Evolutionary conservation across 1,140 invertebrate genomes (phyloP).

Genomic region (Psilanteris sp.): DNA sequence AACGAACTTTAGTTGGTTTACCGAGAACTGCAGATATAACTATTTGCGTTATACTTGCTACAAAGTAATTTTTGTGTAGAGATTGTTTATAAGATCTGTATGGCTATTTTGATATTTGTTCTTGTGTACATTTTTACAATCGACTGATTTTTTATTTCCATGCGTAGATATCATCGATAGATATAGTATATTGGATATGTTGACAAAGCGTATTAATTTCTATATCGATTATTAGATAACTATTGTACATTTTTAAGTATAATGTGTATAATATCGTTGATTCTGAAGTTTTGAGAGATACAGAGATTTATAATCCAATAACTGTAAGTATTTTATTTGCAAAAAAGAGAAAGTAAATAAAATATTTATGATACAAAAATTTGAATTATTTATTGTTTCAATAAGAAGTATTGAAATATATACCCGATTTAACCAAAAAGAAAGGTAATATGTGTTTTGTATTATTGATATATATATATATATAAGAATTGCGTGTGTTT

Average conservation of each 20-base stretch:
- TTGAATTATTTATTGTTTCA: no score
- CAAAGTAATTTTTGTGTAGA: slow-evolving; percentile 12
- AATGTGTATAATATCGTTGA: slow-evolving; percentile 40
- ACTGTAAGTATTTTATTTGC: slow-evolving; percentile 41
- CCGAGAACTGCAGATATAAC: no score
- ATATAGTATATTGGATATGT: slow-evolving; percentile 27
- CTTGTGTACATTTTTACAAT: slow-evolving; percentile 7
- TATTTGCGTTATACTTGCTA: slow-evolving; percentile 2
- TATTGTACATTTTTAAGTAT: slow-evolving; percentile 46
- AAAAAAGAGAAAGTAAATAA: slow-evolving; percentile 40
- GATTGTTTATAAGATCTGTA: slow-evolving; percentile 1
- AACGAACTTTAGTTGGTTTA: no score
- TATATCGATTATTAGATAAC: slow-evolving; percentile 12
- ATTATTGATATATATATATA: no score
- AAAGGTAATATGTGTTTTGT: no score
- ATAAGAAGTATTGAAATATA: no score
- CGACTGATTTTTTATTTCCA: slow-evolving; percentile 47
- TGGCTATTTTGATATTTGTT: slow-evolving; percentile 3
- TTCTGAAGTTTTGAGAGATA: slow-evolving; percentile 21
- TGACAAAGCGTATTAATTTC: slow-evolving; percentile 18
- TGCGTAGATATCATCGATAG: slow-evolving; percentile 11
- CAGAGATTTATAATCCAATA: slow-evolving; percentile 44
- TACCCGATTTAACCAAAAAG: no score
- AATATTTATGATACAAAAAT: slow-evolving; percentile 61
- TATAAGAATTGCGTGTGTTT: no score